Conservation (phyloP, 2,113 vertebrate genomes). For the Epinephelus lanceolatus region DNA sequence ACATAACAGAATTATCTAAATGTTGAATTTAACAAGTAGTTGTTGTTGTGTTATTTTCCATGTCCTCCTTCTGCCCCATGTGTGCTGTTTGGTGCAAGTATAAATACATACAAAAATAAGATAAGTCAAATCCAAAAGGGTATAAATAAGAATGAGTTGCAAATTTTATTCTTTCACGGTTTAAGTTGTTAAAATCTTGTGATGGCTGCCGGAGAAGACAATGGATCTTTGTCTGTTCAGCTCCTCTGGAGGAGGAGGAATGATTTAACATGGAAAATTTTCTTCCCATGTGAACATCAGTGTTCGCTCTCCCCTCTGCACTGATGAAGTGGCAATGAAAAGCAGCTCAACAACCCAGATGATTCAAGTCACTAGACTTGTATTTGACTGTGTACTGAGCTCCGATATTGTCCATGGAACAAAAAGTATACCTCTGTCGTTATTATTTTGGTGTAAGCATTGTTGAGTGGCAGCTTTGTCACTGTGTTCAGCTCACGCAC, state of each 20-base stretch:
- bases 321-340: background rate
- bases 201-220: constrained; percentile 34
- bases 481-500: too few relatives aligned
- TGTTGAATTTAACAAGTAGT: background rate
- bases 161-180: background rate
- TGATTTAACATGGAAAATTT: background rate
- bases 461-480: too few relatives aligned
- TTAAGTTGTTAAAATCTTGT: constrained; percentile 19
- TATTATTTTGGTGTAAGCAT: too few relatives aligned
- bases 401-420: too few relatives aligned
- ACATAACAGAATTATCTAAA: background rate
- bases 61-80: background rate
- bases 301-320: background rate
- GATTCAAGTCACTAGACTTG: too few relatives aligned
- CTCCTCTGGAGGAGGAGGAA: constrained; percentile 41
- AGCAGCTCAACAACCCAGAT: background rate
- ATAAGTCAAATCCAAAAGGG: background rate
- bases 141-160: background rate
- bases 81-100: background rate
- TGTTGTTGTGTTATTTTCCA: background rate
- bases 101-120: background rate
- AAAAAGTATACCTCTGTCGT: too few relatives aligned
- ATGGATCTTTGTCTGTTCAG: constrained; percentile 38
- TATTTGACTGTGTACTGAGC: too few relatives aligned
- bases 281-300: background rate